These are phyloP conservation scores for Zelostemma sp. DNA, from an alignment of 1,140 invertebrate genomes.

Conservation along the genomic window DNA sequence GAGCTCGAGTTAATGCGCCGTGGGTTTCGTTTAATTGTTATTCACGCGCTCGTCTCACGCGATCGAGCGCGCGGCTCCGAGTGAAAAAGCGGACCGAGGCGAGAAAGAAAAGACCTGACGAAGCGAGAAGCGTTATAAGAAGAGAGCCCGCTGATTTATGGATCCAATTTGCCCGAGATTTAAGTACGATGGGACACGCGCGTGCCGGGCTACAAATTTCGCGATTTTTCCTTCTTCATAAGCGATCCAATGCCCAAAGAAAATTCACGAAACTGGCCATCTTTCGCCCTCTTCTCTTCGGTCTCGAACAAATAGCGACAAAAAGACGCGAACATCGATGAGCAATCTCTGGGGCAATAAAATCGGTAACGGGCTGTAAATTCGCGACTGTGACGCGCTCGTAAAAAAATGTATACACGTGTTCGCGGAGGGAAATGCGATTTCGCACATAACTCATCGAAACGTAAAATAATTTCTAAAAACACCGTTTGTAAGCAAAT, in stretches of 20 bases:
- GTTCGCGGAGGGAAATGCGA: too few species aligned
- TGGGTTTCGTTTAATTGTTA: slow-evolving; percentile 61
- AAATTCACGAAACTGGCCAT: too few species aligned
- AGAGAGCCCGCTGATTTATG: slow-evolving; percentile 41
- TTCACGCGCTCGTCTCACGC: slow-evolving; percentile 63
- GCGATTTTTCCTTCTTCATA: too few species aligned
- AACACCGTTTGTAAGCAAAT: too few species aligned
- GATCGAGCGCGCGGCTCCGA: slow-evolving; percentile 27
- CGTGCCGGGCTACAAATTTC: slow-evolving; percentile 20
- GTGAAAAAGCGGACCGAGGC: neutral
- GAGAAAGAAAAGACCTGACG: slow-evolving; percentile 20
- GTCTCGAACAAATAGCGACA: slow-evolving; percentile 52
- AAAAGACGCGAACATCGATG: slow-evolving; percentile 55
- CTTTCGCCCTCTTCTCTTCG: neutral
- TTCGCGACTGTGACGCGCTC: slow-evolving; percentile 59
- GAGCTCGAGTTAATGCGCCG: slow-evolving; percentile 47
- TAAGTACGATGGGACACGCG: slow-evolving; percentile 44
- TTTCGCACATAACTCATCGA: too few species aligned
- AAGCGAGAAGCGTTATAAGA: slow-evolving; percentile 36
- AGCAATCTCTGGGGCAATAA: slow-evolving; percentile 60
- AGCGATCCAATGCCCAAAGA: too few species aligned
- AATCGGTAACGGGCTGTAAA: slow-evolving; percentile 64
- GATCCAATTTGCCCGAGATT: slow-evolving; percentile 33
- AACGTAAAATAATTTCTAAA: too few species aligned
- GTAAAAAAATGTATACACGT: slow-evolving; percentile 63